Base-by-base conservation (phyloP, 2,888 invertebrate genomes). In the Agapetus fuscipes region DNA sequence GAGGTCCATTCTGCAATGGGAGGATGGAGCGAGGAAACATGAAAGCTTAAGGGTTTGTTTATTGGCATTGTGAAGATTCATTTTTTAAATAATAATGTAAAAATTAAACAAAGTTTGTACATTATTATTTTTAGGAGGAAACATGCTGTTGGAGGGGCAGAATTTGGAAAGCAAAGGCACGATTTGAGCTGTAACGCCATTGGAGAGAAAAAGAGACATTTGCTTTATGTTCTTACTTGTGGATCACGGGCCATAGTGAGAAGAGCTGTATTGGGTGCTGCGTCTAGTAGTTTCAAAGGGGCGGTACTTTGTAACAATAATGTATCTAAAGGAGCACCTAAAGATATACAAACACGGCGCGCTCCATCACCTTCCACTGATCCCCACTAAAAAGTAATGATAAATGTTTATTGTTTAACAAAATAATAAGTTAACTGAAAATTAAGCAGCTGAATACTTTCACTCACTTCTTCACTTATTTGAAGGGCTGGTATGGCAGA, bases 181-280 rank as follows among this genome's bases (percentile, higher is more conserved):
- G n/a, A n/a, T n/a, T n/a, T n/a, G n/a, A n/a, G n/a, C n/a, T n/a
- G n/a, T n/a, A n/a, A n/a, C n/a, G n/a, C n/a, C n/a, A n/a, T n/a
- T n/a, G n/a, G n/a, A n/a, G n/a, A n/a, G n/a, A n/a, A n/a, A n/a
- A n/a, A n/a, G n/a, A n/a, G n/a, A n/a, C n/a, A n/a, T n/a, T n/a
- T n/a, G n/a, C n/a, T n/a, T n/a, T n/a, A n/a, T n/a, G n/a, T n/a
- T n/a, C n/a, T n/a, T n/a, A 80, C 79, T 50, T 71, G 68, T 9
- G 76, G 73, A 53, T 78, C 72, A 51, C 80, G 26, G n/a, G 45
- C 48, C 30, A 35, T 33, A 5, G 48, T 45, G 3, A 86, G 76
- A 6, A 88, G 84, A 2, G 87, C 85, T 15, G 82, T 82, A 60
- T 87, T 88, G 54, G 80, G 80, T 53, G 87, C 85, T 0, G 83